These are phyloP conservation scores for Epinotia brunnichana DNA, from an alignment of 2,888 invertebrate species.

Conservation along the genomic window DNA sequence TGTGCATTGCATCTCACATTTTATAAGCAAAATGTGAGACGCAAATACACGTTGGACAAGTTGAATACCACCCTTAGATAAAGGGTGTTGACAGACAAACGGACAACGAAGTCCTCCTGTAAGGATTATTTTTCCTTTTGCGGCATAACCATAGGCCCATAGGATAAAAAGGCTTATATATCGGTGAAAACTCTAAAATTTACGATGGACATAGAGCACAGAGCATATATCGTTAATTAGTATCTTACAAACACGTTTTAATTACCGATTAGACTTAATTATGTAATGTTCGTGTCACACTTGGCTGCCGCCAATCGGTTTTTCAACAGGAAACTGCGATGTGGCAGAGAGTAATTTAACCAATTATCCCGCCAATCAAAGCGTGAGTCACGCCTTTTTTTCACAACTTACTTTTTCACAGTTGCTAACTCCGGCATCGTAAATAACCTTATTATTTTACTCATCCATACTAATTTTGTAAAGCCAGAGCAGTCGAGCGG, in stretches of 20 bases:
- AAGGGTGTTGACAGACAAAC: no score
- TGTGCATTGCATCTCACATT: no score
- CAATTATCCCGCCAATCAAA: slow-evolving; percentile 19
- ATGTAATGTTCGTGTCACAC: slow-evolving; percentile 6
- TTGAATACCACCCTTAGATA: no score
- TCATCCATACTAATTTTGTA: no score
- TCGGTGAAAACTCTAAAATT: no score
- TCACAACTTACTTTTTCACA: slow-evolving; percentile 5
- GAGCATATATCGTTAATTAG: background rate
- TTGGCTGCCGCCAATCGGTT: slow-evolving; percentile 24
- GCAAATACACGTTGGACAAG: no score
- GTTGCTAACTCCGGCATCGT: background rate
- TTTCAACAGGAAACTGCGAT: slow-evolving; percentile 26
- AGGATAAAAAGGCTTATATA: no score
- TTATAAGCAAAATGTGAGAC: no score
- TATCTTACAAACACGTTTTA: background rate
- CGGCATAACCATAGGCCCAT: no score
- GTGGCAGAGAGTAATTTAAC: slow-evolving; percentile 9
- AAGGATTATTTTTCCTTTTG: no score
- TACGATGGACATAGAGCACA: background rate
- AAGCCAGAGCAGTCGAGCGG: no score
- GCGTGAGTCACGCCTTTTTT: slow-evolving; percentile 27
- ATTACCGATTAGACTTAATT: slow-evolving; percentile 25
- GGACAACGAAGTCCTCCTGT: no score
- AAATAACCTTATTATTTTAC: slow-evolving; percentile 1